A percentile compares a stretch with the other conserved stretches of the same genome.
Conservation (phyloP, 53 echinoderm and acorn worm genomes). For the Holothuria leucospilota region DNA sequence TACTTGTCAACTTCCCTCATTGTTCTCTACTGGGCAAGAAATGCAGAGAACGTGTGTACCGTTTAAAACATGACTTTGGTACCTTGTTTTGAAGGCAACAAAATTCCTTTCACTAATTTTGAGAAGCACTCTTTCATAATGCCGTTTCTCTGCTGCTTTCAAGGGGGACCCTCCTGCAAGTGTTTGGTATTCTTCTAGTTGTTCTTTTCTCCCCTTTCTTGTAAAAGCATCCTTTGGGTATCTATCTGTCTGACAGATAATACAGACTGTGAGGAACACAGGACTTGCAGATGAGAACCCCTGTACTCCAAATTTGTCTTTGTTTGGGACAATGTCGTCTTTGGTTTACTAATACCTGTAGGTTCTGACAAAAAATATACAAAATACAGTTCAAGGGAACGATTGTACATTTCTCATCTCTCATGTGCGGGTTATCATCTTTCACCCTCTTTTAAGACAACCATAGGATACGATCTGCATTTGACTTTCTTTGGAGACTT, state of each 20-base stretch:
- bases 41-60: background rate
- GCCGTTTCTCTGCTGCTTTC: no score
- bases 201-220: background rate
- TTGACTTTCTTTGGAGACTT: no score
- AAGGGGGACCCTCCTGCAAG: no score
- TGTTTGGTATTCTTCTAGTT: background rate
- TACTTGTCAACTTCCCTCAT: background rate
- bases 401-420: background rate
- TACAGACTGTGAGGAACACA: background rate
- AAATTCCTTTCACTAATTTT: background rate
- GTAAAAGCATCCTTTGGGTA: background rate
- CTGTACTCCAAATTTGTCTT: no score
- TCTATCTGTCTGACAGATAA: background rate
- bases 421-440: no score
- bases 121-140: no score
- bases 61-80: slow-evolving; percentile 25
- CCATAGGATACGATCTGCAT: no score
- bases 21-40: background rate
- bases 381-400: background rate
- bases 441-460: no score
- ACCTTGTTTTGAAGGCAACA: background rate
- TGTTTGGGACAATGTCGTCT: background rate
- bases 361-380: background rate
- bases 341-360: background rate
- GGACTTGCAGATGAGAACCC: background rate